Conservation (phyloP, 2,888 invertebrate species). For the Troilus luridus region DNA sequence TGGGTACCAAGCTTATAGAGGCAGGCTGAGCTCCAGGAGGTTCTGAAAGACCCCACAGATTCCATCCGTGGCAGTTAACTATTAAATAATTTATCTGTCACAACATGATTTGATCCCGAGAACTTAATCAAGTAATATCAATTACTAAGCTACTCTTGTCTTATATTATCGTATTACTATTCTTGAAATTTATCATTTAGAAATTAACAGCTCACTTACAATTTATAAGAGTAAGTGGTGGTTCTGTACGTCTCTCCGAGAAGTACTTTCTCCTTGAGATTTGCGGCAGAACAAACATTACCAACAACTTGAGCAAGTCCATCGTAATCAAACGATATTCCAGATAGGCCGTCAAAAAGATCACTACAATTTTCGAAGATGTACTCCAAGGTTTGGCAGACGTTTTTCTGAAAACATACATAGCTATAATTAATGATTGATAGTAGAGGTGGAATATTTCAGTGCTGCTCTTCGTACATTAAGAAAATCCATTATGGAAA, state of each 20-base stretch:
- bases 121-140: no score
- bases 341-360: background rate
- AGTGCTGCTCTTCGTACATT: no score
- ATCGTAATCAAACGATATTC: background rate
- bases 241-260: background rate
- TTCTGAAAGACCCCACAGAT: no score
- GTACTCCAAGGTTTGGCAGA: conserved; percentile 10
- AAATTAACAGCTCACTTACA: background rate
- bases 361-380: background rate
- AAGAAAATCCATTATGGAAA: no score
- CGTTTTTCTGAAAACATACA: background rate
- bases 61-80: no score
- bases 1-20: no score
- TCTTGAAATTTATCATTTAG: background rate
- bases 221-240: background rate
- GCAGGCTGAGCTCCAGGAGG: no score
- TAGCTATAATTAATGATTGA: background rate
- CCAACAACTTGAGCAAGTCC: background rate
- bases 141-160: background rate
- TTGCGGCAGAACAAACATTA: background rate
- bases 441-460: no score
- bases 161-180: background rate
- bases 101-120: no score
- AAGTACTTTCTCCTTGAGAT: conserved; percentile 15
- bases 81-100: no score